Evolutionary conservation across 2,797 vertebrate species (phyloP).

Genomic region (Nyctalus aviator): DNA sequence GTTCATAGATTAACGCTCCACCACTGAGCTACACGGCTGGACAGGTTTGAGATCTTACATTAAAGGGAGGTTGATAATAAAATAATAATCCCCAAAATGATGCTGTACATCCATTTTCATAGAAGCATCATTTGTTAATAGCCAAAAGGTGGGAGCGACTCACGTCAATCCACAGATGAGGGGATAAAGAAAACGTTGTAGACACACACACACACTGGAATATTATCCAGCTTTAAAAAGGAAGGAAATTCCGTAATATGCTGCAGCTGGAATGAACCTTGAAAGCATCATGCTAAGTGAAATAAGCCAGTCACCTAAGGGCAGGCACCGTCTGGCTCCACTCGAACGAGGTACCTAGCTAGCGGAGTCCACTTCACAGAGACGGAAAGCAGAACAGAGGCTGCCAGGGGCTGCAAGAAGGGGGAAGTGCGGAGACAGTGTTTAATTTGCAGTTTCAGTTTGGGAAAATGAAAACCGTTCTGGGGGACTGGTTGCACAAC

Average conservation of each 20-base stretch:
- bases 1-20: too few species aligned
- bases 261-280: background rate
- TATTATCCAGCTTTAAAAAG: background rate
- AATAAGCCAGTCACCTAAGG: background rate
- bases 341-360: background rate
- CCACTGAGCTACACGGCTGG: too few species aligned
- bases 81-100: background rate
- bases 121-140: background rate
- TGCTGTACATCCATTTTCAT: background rate
- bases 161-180: too few species aligned
- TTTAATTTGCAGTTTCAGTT: background rate
- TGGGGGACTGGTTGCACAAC: background rate
- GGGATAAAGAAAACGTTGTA: background rate
- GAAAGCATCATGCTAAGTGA: background rate
- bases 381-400: background rate
- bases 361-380: background rate
- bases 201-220: background rate
- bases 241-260: background rate
- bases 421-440: too few species aligned
- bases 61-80: background rate
- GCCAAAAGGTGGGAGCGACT: background rate
- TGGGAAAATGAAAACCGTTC: background rate
- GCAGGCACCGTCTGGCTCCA: background rate
- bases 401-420: too few species aligned
- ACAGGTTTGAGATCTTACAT: background rate